Evolutionary conservation across 2,888 invertebrate species (phyloP), one percentile per base, ranked within the genome.

Genomic region (Gerris lacustris): DNA sequence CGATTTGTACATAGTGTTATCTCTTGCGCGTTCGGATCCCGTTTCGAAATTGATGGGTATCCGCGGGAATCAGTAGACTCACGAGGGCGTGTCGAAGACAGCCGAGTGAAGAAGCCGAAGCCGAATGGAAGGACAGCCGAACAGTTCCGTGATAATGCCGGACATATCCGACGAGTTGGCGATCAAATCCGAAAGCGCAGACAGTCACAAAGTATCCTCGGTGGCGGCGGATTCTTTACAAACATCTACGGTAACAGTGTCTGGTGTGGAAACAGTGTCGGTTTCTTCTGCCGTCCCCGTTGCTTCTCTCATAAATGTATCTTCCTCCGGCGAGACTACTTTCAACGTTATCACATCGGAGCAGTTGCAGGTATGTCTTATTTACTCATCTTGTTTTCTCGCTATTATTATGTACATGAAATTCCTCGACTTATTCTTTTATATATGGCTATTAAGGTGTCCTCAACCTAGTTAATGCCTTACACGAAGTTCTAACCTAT

Each of bases 291-390:
- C 83, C 45, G 85, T 85, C 47, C 85, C 85, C 66, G 89, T 89
- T 70, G 86, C 88, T 44, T 90, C 91, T 43, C 86, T 92, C 78
- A 89, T 92, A 79, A 82, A 82, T 69, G 82, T 83, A 70, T 79
- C 82, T 66, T 79, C 80, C 9, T 85, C 90, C 70, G 88, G 88
- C 62, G 88, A 90, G 75, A 70, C 72, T 43, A 88, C 92, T 66
- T 92, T 90, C 82, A 92, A 92, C 83, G 91, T 92, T 78, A 91
- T 92, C 80, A 90, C 91, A 45, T 87, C 90, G 55, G 92, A 92
- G 78, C 91, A 92, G 79, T 80, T 92, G 78, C 90, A 90, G 77
- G 83, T 83, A 74, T 73, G 74, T n/a, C 17, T 4, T 43, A 15
- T n/a, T 31, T 2, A 11, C 43, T 31, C 31, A 31, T 31, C 31